These are phyloP conservation scores for Carcharodon carcharias DNA, from an alignment of 2,797 vertebrate species.

Conservation along the genomic window DNA sequence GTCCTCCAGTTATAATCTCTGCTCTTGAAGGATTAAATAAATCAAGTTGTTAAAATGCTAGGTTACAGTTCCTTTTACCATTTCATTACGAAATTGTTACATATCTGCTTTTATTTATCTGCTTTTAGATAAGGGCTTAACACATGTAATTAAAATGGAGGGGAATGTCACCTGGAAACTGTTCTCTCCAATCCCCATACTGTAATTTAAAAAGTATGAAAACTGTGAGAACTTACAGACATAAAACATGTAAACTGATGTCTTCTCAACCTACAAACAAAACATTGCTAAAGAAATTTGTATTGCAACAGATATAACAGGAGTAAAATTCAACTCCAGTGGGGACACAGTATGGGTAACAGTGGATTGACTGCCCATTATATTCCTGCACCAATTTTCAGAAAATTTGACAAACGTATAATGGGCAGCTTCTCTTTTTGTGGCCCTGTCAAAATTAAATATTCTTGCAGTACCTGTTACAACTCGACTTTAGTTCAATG, in stretches of 20 bases:
- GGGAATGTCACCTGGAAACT: background rate
- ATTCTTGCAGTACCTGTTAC: background rate
- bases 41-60: no score
- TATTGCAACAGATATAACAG: background rate
- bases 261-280: background rate
- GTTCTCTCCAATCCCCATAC: background rate
- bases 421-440: background rate
- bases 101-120: no score
- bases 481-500: background rate
- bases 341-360: background rate
- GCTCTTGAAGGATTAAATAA: background rate
- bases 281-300: background rate
- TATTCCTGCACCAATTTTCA: background rate
- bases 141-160: no score
- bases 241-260: background rate
- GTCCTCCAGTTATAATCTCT: background rate
- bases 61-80: no score
- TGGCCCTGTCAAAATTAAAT: background rate
- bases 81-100: no score
- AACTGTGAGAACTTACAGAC: background rate
- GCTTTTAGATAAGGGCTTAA: no score
- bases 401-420: background rate
- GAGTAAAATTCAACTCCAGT: background rate
- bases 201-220: background rate
- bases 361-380: background rate